phyloP scores from a whole-genome alignment of 1,140 invertebrate species.

The Octopus bimaculoides region DNA sequence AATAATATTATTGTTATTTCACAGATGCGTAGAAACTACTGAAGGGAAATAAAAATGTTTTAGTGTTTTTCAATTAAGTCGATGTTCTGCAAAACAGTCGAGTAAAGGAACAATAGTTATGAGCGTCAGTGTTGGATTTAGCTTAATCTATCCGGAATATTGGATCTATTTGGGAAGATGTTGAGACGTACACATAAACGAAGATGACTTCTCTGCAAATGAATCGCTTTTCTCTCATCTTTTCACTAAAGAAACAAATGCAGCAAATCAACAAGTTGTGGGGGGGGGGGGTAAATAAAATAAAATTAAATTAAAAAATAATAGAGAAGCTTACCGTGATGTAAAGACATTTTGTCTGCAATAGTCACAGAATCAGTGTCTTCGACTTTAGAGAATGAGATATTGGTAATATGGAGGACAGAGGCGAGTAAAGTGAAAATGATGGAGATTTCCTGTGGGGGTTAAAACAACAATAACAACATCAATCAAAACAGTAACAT shows the following conservation, averaged over 20 bases:
- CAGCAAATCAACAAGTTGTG: too few relatives aligned
- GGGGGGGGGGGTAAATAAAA: too few relatives aligned
- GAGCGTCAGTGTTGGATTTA: too few relatives aligned
- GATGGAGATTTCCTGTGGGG: slow-evolving; percentile 60
- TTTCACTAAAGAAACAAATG: too few relatives aligned
- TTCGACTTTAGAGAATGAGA: slow-evolving; percentile 44
- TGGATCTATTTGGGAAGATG: too few relatives aligned
- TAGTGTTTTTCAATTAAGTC: neutral
- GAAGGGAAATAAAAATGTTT: neutral
- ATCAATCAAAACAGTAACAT: too few relatives aligned
- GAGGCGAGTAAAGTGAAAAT: slow-evolving; percentile 49
- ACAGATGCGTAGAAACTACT: neutral
- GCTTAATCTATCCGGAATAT: too few relatives aligned
- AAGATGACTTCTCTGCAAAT: too few relatives aligned
- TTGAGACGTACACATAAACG: too few relatives aligned
- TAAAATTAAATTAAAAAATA: neutral
- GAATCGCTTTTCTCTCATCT: too few relatives aligned
- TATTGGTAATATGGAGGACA: slow-evolving; percentile 52
- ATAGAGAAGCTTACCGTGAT: slow-evolving; percentile 48
- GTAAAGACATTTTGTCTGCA: slow-evolving; percentile 37
- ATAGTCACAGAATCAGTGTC: slow-evolving; percentile 56
- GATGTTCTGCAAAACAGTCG: too few relatives aligned
- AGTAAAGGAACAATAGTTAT: too few relatives aligned
- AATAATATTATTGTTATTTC: neutral
- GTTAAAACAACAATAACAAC: neutral